These are phyloP conservation scores for Hydrocynus forskahlii DNA, from an alignment of 2,797 vertebrate species.

Conservation along the genomic window DNA sequence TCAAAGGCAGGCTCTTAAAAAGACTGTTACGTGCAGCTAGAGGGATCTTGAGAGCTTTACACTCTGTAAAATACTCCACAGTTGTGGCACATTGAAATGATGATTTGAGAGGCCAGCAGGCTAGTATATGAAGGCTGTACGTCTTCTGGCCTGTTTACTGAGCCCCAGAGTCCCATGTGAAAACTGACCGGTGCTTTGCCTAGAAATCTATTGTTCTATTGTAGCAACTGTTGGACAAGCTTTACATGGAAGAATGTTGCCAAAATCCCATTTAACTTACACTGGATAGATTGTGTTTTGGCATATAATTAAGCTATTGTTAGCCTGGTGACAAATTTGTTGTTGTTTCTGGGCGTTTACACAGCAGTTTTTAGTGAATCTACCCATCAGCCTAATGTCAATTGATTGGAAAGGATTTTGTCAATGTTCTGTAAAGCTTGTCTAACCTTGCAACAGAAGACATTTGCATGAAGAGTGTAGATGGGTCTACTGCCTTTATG, in stretches of 20 bases:
- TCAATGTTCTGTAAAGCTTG: background rate
- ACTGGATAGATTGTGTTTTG: too few species aligned
- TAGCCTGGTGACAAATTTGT: too few species aligned
- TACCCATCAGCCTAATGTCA: too few species aligned
- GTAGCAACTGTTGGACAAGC: background rate
- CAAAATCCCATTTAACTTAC: too few species aligned
- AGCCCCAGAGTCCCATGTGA: background rate
- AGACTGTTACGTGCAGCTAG: conserved; percentile 5
- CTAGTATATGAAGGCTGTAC: background rate
- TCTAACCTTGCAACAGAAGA: background rate
- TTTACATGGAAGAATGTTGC: background rate
- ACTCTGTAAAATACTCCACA: background rate
- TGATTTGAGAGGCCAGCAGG: background rate
- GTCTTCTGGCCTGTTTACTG: background rate
- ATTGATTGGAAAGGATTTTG: too few species aligned
- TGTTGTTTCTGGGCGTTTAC: too few species aligned
- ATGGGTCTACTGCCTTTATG: background rate
- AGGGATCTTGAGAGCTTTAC: conserved; percentile 21
- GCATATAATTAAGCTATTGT: too few species aligned
- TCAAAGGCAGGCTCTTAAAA: conserved; percentile 18
- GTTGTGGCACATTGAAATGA: conserved; percentile 1
- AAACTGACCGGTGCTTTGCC: background rate
- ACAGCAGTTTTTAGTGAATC: too few species aligned
- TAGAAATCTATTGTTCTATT: background rate
- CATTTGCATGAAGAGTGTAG: background rate